Evolutionary conservation across 2,113 vertebrate genomes (phyloP), one percentile per base, ranked within the genome.

Genomic region (Scolopax mira): DNA sequence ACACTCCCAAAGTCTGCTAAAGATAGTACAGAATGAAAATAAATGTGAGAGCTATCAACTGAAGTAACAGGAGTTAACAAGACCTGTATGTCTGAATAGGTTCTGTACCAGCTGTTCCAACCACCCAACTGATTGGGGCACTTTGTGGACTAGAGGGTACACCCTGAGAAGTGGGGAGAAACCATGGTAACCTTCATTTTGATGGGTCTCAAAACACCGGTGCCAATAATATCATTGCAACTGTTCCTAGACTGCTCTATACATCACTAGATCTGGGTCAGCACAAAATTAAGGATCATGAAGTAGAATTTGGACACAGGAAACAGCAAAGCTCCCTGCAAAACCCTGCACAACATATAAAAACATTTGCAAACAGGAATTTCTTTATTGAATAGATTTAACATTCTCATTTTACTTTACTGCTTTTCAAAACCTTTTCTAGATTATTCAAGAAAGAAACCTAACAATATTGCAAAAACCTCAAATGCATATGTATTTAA

Each of bases 1-100:
- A 93, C 90, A 82, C 86, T 94, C 77, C 52, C 16, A 49, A 84
- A 86, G 75, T 55, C 88, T 94, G 83, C 66, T 92, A 89, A 94
- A 93, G 80, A 95, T 51, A 91, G 77, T 6, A 82, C 15, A 86
- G 77, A 85, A 72, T 24, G 46, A 90, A 96, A 94, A 94, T 84
- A 94, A 93, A 94, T 0, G 0, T 44, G 73, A 96, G 49, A 94
- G 65, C 37, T 87, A 84, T 61, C 57, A 81, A 78, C 31, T 79
- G 41, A 94, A 89, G 49, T n/a, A 75, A 87, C 72, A 86, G 31
- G 35, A 88, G 35, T 30, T 81, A 89, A 87, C 48, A 82, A 65
- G 52, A 75, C 57, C 41, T 84, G 21, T 49, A n/a, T 1, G 2
- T 30, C 31, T 79, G 52, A 69, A 25, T 10, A 86, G 39, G 30